phyloP scores from a whole-genome alignment of 1,140 invertebrate genomes.

The Nomia melanderi region DNA sequence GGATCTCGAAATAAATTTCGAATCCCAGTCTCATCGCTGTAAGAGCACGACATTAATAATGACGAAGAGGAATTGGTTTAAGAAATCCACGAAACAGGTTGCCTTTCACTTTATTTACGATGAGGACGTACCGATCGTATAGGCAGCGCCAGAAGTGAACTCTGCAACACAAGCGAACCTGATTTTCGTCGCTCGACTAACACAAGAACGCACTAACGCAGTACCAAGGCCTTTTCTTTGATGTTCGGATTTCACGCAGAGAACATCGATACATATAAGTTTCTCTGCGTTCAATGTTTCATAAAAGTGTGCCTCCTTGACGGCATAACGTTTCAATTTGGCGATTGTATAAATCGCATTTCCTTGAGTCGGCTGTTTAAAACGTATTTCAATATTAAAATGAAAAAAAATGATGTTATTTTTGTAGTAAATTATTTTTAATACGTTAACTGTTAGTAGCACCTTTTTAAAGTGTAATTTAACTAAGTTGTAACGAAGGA shows the following conservation, averaged over 20 bases:
- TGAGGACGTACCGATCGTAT: conserved; percentile 47
- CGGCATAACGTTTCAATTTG: conserved; percentile 13
- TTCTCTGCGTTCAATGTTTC: conserved; percentile 18
- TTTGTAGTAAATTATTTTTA: too few species aligned
- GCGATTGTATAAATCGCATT: conserved; percentile 16
- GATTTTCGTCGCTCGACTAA: conserved; percentile 19
- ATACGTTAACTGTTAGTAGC: too few species aligned
- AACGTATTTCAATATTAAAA: neutral
- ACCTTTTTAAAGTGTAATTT: too few species aligned
- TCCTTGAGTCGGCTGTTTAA: conserved; percentile 18
- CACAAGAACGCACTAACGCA: conserved; percentile 48
- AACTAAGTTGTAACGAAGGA: too few species aligned
- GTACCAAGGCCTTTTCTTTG: conserved; percentile 49
- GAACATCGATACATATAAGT: conserved; percentile 42
- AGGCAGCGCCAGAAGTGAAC: conserved; percentile 42
- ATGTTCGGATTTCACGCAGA: conserved; percentile 46
- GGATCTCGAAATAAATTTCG: conserved; percentile 27
- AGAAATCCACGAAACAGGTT: neutral
- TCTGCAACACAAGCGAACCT: conserved; percentile 35
- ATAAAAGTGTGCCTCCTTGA: neutral
- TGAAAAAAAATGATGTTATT: neutral
- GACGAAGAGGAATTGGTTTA: neutral
- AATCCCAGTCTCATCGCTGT: conserved; percentile 52
- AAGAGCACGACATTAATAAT: neutral
- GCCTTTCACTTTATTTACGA: neutral